These are phyloP conservation scores for Chloropsis cyanopogon DNA, from an alignment of 2,113 vertebrate species.

Conservation along the genomic window DNA sequence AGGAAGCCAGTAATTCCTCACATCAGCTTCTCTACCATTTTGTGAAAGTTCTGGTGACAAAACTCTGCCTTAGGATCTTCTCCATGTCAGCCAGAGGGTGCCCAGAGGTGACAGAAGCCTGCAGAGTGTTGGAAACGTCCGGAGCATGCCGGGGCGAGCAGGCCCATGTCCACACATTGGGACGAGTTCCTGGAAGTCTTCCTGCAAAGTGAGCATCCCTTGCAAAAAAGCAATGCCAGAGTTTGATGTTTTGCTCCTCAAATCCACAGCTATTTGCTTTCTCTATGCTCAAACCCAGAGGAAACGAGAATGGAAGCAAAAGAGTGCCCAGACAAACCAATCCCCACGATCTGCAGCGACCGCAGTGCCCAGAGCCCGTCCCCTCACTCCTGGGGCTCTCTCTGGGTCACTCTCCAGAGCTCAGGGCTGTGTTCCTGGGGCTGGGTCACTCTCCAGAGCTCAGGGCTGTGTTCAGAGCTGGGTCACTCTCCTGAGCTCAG, in stretches of 20 bases:
- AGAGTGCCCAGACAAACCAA: background rate
- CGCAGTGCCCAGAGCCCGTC: background rate
- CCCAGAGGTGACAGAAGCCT: background rate
- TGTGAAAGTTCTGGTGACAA: background rate
- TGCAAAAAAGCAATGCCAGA: background rate
- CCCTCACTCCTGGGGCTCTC: too few relatives aligned
- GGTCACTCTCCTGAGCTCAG: too few relatives aligned
- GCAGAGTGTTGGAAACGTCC: background rate
- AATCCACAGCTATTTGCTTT: background rate
- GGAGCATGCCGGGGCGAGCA: background rate
- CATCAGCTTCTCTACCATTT: background rate
- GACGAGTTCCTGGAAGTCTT: background rate
- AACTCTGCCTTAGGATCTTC: background rate
- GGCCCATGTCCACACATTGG: background rate
- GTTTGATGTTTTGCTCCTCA: background rate
- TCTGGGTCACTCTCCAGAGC: background rate
- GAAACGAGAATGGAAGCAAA: background rate
- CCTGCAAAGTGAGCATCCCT: background rate
- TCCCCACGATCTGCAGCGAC: accelerated
- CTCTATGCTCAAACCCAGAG: background rate
- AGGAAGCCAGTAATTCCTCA: background rate
- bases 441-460: background rate
- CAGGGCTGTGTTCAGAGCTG: background rate
- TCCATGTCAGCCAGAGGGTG: background rate
- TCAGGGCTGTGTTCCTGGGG: background rate